phyloP scores from a whole-genome alignment of 2,888 invertebrate species.

The Cartodere bifasciata region DNA sequence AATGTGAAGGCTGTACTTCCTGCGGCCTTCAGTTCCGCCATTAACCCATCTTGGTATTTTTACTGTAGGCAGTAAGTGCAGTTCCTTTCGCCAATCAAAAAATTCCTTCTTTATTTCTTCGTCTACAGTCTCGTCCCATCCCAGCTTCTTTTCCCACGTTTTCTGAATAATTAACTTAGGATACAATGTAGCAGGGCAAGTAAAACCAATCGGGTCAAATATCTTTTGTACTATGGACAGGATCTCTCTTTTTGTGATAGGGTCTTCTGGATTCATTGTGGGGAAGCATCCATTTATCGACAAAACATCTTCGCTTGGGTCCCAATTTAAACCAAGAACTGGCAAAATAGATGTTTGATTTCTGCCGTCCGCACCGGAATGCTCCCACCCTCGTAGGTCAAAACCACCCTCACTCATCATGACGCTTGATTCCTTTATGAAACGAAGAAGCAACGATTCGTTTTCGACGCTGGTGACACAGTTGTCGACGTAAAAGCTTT shows the following conservation, averaged over 20 bases:
- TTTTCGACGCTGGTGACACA: conserved; percentile 12
- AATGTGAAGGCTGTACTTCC: too few relatives aligned
- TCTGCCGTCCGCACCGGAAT: conserved; percentile 5
- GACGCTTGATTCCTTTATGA: conserved; percentile 10
- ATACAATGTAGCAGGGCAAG: conserved; percentile 11
- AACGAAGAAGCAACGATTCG: conserved; percentile 5
- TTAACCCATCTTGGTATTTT: neutral
- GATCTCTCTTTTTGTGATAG: conserved; percentile 12
- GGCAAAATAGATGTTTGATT: conserved; percentile 16
- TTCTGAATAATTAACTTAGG: conserved; percentile 16
- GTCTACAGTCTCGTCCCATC: too few relatives aligned
- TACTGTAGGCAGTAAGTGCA: too few relatives aligned
- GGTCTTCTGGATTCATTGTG: conserved; percentile 2
- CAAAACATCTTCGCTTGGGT: conserved; percentile 5
- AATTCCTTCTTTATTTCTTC: neutral
- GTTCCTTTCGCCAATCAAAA: neutral
- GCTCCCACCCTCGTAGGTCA: conserved; percentile 16
- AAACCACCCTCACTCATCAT: conserved; percentile 13
- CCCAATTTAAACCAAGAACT: conserved; percentile 9
- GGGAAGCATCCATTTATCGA: conserved; percentile 12
- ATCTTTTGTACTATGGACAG: conserved; percentile 13
- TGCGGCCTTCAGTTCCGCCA: too few relatives aligned
- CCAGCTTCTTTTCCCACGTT: conserved; percentile 1
- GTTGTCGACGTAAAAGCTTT: conserved; percentile 16
- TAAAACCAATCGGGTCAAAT: conserved; percentile 17